Conservation (phyloP, 2,888 invertebrate genomes). For the Petrolisthes manimaculis region DNA sequence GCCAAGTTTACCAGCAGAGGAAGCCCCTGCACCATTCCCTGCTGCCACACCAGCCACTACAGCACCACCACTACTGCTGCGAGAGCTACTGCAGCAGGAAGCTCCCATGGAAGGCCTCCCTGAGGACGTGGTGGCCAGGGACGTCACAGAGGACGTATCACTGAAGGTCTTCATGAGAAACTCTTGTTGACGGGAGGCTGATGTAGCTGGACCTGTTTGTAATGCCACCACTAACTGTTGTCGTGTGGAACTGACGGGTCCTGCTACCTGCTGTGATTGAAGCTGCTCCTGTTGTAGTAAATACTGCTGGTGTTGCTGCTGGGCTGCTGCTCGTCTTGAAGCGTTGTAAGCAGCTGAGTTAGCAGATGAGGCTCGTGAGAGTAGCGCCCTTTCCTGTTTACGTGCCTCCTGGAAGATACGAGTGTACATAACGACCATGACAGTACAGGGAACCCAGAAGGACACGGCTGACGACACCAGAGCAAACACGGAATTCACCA, state of each 20-base stretch:
- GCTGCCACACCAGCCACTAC: constrained; percentile 12
- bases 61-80: constrained; percentile 40
- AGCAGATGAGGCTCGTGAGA: constrained; percentile 61
- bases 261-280: constrained; percentile 14
- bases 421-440: constrained; percentile 66
- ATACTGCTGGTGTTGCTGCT: constrained; percentile 17
- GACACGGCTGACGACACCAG: constrained; percentile 65
- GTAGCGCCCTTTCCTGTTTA: constrained; percentile 62
- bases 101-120: constrained; percentile 34
- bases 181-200: constrained; percentile 54
- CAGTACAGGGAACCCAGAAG: constrained; percentile 66
- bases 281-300: background rate
- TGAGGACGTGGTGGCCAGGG: constrained; percentile 47
- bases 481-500: constrained; percentile 65
- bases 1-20: background rate
- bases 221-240: constrained; percentile 62
- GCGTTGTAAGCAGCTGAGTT: constrained; percentile 34
- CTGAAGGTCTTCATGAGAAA: constrained; percentile 56
- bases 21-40: constrained; percentile 37
- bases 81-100: constrained; percentile 41
- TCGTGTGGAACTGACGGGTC: constrained; percentile 33
- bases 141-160: constrained; percentile 41
- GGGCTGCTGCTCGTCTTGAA: background rate
- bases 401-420: constrained; percentile 89
- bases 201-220: constrained; percentile 50